A percentile compares a stretch with the other conserved stretches of the same genome.
Evolutionary conservation across 2,888 invertebrate species (phyloP).

Genomic region (Drosophila emarginata): DNA sequence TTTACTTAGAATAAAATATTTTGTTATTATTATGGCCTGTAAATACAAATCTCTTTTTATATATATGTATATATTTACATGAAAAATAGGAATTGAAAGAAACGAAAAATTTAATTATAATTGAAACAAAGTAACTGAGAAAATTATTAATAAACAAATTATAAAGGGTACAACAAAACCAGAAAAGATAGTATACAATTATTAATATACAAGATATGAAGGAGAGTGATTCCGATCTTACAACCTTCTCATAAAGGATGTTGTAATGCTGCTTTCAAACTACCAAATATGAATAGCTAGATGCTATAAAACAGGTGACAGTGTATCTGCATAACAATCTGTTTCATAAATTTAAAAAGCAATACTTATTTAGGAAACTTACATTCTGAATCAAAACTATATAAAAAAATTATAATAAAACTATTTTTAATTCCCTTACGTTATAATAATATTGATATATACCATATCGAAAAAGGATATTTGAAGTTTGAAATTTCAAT

Average conservation of each 20-base stretch:
- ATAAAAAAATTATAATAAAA: no score
- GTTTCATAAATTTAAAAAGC: constrained; percentile 16
- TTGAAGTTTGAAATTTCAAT: no score
- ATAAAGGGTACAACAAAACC: neutral
- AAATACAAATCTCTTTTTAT: constrained; percentile 43
- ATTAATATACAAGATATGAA: neutral
- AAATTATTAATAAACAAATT: neutral
- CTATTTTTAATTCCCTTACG: no score
- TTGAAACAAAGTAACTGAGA: constrained; percentile 2
- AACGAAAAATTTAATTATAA: constrained; percentile 16
- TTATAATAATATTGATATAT: no score
- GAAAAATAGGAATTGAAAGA: constrained; percentile 17
- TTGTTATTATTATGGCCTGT: constrained; percentile 48
- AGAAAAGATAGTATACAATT: neutral
- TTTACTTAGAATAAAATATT: constrained; percentile 33
- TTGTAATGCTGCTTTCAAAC: no score
- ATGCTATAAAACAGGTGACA: no score
- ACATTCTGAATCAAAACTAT: no score
- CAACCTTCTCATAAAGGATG: neutral
- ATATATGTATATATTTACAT: constrained; percentile 53
- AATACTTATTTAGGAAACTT: no score
- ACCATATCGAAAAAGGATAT: no score
- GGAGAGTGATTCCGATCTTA: neutral
- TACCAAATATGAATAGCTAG: no score
- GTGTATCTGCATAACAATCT: neutral